A percentile compares a stretch with the other conserved stretches of the same genome.
These are phyloP conservation scores for Mamestra brassicae DNA, from an alignment of 2,888 invertebrate species.

Conservation along the genomic window DNA sequence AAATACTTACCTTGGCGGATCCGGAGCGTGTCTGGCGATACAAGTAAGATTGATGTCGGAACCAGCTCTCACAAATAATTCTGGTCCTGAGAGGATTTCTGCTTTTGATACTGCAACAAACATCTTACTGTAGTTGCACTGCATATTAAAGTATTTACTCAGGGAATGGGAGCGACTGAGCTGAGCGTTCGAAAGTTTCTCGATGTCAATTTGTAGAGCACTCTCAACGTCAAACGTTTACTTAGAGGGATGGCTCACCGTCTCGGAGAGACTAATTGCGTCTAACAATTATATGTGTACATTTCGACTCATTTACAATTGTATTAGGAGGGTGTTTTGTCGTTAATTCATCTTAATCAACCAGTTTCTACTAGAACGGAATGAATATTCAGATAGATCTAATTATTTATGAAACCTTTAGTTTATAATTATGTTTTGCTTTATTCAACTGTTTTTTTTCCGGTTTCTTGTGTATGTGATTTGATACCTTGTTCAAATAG, in stretches of 20 bases:
- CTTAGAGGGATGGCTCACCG: slow-evolving; percentile 22
- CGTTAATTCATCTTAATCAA: slow-evolving; percentile 34
- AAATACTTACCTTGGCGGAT: slow-evolving; percentile 94
- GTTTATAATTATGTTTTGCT: background rate
- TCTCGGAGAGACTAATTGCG: slow-evolving; percentile 40
- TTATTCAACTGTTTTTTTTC: too few species aligned
- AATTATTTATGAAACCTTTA: slow-evolving; percentile 3
- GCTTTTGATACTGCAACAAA: slow-evolving; percentile 95
- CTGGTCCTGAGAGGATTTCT: slow-evolving; percentile 96
- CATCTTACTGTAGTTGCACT: slow-evolving; percentile 24
- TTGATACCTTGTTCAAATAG: too few species aligned
- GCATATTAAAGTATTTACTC: slow-evolving; percentile 33
- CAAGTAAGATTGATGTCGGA: slow-evolving; percentile 98
- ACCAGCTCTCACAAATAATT: slow-evolving; percentile 96
- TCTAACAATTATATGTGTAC: slow-evolving; percentile 40
- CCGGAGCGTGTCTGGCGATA: slow-evolving; percentile 95
- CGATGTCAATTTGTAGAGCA: slow-evolving; percentile 38
- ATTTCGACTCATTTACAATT: slow-evolving; percentile 43
- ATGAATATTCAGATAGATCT: slow-evolving; percentile 12
- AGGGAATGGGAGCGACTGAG: slow-evolving; percentile 14
- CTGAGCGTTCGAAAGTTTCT: slow-evolving; percentile 43
- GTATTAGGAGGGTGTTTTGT: slow-evolving; percentile 19
- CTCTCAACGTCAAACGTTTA: slow-evolving; percentile 49
- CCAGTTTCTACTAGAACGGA: background rate
- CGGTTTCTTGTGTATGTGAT: too few species aligned